A percentile compares a stretch with the other conserved stretches of the same genome.
These are phyloP conservation scores for Lordiphosa collinella DNA, from an alignment of 1,140 invertebrate species.

Conservation along the genomic window DNA sequence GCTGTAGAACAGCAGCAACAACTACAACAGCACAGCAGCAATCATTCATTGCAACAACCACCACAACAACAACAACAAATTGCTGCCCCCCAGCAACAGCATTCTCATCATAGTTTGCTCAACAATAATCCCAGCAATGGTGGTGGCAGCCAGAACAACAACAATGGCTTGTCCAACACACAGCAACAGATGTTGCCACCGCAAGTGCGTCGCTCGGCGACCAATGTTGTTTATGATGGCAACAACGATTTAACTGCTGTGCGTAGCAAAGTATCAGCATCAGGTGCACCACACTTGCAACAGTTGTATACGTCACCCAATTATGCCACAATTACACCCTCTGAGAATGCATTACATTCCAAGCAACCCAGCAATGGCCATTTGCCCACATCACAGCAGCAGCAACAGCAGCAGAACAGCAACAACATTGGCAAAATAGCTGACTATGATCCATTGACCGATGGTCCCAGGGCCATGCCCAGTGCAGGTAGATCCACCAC, in stretches of 20 bases:
- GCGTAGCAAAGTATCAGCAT: conserved; percentile 18
- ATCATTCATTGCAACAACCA: background rate
- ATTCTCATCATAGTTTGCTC: conserved; percentile 36
- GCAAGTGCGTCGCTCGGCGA: conserved; percentile 38
- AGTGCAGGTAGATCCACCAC: conserved; percentile 87
- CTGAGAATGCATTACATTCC: conserved; percentile 48
- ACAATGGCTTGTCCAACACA: conserved; percentile 13
- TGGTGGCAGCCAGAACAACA: conserved; percentile 39
- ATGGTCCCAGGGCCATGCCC: conserved; percentile 85
- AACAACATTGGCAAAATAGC: conserved; percentile 85
- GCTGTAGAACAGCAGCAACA: conserved; percentile 45
- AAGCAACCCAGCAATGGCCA: conserved; percentile 55
- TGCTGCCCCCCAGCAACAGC: conserved; percentile 13
- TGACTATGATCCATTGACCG: conserved; percentile 88
- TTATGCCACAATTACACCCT: conserved; percentile 61
- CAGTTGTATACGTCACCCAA: conserved; percentile 64
- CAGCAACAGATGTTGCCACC: conserved; percentile 38
- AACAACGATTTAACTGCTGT: conserved; percentile 3
- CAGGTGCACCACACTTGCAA: conserved; percentile 32
- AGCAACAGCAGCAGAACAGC: conserved; percentile 25
- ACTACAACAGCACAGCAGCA: conserved; percentile 42
- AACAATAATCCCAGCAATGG: conserved; percentile 54
- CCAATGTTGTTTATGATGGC: conserved; percentile 29
- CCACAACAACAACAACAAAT: conserved; percentile 15
- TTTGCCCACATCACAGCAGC: conserved; percentile 35